These are phyloP conservation scores for Osmerus mordax DNA, from an alignment of 2,113 vertebrate species.

Conservation along the genomic window DNA sequence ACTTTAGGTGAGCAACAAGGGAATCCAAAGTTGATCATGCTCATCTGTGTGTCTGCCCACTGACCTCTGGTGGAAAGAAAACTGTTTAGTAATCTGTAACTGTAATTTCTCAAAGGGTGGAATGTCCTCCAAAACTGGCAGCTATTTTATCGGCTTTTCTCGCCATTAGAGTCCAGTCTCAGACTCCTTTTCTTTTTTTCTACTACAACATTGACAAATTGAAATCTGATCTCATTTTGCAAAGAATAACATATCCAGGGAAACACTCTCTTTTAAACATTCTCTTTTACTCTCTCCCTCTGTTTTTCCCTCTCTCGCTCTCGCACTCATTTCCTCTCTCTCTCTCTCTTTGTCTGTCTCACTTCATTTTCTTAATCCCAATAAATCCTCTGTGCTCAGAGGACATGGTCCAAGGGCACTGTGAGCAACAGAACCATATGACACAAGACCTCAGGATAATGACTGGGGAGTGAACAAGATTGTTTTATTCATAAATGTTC, in stretches of 20 bases:
- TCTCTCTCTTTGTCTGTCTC: background rate
- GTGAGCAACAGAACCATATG: constrained; percentile 30
- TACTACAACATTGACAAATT: constrained; percentile 4
- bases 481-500: constrained; percentile 48
- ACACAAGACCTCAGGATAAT: constrained; percentile 11
- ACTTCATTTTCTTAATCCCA: constrained; percentile 44
- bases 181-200: background rate
- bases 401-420: constrained; percentile 38
- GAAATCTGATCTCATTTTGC: constrained; percentile 15
- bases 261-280: too few relatives aligned
- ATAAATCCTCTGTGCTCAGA: constrained; percentile 42
- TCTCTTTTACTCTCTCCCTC: background rate
- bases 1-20: background rate
- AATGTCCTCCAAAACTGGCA: background rate
- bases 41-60: background rate
- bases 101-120: background rate
- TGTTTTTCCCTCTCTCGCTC: background rate
- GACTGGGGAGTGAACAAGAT: constrained; percentile 12
- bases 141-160: background rate
- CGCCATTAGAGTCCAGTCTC: background rate
- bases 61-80: background rate
- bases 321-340: background rate
- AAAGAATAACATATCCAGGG: constrained; percentile 1
- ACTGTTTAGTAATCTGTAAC: background rate
- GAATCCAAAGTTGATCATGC: background rate